Evolutionary conservation across 1,140 invertebrate genomes (phyloP), one percentile per base, ranked within the genome.

Genomic region (Anthonomus grandis): DNA sequence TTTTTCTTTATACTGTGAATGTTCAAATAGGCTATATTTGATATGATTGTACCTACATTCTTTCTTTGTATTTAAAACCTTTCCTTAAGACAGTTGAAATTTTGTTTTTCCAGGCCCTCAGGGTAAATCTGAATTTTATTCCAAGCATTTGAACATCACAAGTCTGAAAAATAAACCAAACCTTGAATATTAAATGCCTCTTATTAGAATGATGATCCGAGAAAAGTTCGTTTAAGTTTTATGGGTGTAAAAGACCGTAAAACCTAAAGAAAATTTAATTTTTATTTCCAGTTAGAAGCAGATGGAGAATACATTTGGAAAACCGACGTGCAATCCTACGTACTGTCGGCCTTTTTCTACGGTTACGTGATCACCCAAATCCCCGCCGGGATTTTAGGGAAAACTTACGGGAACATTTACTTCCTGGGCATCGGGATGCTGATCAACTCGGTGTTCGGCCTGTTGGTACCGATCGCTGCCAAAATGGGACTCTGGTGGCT

Each of bases 351-450:
- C 1, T 95, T 95, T 73, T 95, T 94, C 79, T 92, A 91, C 61
- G 92, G 92, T 22, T 95, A 94, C 70, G 88, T 93, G 3, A 76
- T 92, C 53, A 93, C 90, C 0, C 89, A 93, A 72, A 89, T 91
- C 69, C 91, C 92, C 0, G 95, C 93, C 60, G 92, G 92, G 10
- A 89, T 93, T 56, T 67, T 93, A 45, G 86, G 90, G 12, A 93
- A 93, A 69, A 83, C 83, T 66, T 91, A 83, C 64, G 90, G 91
- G 6, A 87, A 90, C 0, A 86, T 91, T 64, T 83, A 84, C 52
- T 89, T 95, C 66, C 83, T 95, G 18, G 90, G 90, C 9, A 72
- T 86, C 27, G 91, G 92, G 37, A 91, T 92, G 90, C 70, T 93
- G 54, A 81, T 92, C 60, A 92, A 91, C 72, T 92, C 93, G 0